phyloP scores from a whole-genome alignment of 2,888 invertebrate genomes.

The Miltochrista miniata region DNA sequence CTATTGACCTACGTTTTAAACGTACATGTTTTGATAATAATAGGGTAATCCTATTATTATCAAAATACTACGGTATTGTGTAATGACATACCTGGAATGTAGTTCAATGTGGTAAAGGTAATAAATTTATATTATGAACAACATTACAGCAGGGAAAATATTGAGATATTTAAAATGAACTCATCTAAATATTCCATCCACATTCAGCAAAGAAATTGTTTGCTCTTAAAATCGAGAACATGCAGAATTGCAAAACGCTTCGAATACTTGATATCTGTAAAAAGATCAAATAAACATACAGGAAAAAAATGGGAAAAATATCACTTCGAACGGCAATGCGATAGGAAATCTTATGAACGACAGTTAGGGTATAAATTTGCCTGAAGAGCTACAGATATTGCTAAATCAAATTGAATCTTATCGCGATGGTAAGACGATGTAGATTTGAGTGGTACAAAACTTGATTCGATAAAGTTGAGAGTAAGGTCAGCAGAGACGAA shows the following conservation, averaged over 20 bases:
- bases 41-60: no score
- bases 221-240: constrained; percentile 33
- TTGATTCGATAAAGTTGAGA: constrained; percentile 50
- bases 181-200: constrained; percentile 12
- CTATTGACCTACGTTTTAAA: no score
- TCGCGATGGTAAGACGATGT: constrained; percentile 34
- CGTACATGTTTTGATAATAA: no score
- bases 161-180: neutral
- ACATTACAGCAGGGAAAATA: no score
- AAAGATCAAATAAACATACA: no score
- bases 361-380: constrained; percentile 33
- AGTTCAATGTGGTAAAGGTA: no score
- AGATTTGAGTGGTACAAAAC: constrained; percentile 32
- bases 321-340: constrained; percentile 22
- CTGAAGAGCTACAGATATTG: constrained; percentile 13
- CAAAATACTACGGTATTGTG: no score
- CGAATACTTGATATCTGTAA: constrained; percentile 39
- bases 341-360: constrained; percentile 33
- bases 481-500: constrained; percentile 43
- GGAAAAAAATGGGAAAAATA: constrained; percentile 29
- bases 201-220: no score
- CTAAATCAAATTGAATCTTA: constrained; percentile 42
- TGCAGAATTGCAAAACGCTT: constrained; percentile 31
- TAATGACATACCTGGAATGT: no score
- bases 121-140: no score